Evolutionary conservation across 2,113 vertebrate species (phyloP).

Genomic region (Megaleporinus macrocephalus): DNA sequence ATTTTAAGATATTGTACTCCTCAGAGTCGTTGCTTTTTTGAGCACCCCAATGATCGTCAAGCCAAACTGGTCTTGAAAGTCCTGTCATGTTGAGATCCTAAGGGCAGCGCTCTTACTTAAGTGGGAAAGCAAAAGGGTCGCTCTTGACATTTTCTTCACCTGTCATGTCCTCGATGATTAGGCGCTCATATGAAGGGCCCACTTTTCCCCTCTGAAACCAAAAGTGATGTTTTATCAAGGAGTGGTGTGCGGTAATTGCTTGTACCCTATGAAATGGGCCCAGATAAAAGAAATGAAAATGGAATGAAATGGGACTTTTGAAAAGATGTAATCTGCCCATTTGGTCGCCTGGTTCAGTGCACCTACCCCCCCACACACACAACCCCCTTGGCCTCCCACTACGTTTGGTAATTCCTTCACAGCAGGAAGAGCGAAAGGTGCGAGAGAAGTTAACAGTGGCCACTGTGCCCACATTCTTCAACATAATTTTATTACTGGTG

Average conservation of each 20-base stretch:
- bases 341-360: neutral
- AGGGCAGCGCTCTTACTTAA: neutral
- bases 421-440: neutral
- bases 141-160: neutral
- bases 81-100: neutral
- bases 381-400: too few relatives aligned
- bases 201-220: neutral
- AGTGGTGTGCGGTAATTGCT: slow-evolving; percentile 1
- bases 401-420: neutral
- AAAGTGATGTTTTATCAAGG: slow-evolving; percentile 1
- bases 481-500: slow-evolving; percentile 27
- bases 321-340: neutral
- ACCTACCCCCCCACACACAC: too few relatives aligned
- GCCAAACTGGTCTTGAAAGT: neutral
- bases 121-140: neutral
- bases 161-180: neutral
- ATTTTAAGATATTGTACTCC: too few relatives aligned
- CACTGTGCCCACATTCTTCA: neutral
- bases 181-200: neutral
- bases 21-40: neutral
- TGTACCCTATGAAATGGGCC: neutral
- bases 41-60: too few relatives aligned
- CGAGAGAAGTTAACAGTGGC: neutral
- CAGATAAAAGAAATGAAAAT: slow-evolving; percentile 24
- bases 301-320: neutral